These are phyloP conservation scores for Drosophila eohydei DNA, from an alignment of 2,888 invertebrate genomes.

Conservation along the genomic window DNA sequence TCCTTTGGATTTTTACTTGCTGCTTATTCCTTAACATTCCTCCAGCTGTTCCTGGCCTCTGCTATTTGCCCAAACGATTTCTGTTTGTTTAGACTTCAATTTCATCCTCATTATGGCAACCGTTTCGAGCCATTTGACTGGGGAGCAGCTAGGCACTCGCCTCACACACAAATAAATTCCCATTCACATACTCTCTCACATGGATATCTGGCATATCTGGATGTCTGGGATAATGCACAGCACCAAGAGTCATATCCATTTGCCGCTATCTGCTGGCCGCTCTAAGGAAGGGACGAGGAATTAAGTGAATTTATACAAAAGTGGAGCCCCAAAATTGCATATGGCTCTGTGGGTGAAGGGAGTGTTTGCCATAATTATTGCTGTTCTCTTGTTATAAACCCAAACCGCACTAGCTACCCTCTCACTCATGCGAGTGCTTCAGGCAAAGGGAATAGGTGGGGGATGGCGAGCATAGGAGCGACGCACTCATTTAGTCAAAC, in stretches of 20 bases:
- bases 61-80: constrained; percentile 59
- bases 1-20: constrained; percentile 47
- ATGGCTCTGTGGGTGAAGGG: constrained; percentile 33
- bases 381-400: constrained; percentile 42
- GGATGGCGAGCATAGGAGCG: constrained; percentile 14
- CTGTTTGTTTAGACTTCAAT: constrained; percentile 78
- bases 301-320: constrained; percentile 74
- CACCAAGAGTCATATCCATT: constrained; percentile 57
- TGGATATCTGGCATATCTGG: constrained; percentile 20
- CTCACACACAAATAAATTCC: constrained; percentile 10
- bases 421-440: constrained; percentile 15
- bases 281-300: constrained; percentile 64
- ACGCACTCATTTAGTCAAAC: constrained; percentile 77
- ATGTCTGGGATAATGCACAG: constrained; percentile 35
- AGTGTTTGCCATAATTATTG: constrained; percentile 75
- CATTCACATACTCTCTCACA: constrained; percentile 29
- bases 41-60: constrained; percentile 4
- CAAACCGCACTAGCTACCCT: constrained; percentile 6
- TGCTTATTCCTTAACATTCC: constrained; percentile 41
- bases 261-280: constrained; percentile 34
- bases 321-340: constrained; percentile 50
- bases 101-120: constrained; percentile 68
- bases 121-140: constrained; percentile 32
- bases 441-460: not conserved
- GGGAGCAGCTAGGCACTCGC: constrained; percentile 17